Evolutionary conservation across 2,888 invertebrate genomes (phyloP), one percentile per base, ranked within the genome.

Genomic region (Chrysomela aeneicollis): DNA sequence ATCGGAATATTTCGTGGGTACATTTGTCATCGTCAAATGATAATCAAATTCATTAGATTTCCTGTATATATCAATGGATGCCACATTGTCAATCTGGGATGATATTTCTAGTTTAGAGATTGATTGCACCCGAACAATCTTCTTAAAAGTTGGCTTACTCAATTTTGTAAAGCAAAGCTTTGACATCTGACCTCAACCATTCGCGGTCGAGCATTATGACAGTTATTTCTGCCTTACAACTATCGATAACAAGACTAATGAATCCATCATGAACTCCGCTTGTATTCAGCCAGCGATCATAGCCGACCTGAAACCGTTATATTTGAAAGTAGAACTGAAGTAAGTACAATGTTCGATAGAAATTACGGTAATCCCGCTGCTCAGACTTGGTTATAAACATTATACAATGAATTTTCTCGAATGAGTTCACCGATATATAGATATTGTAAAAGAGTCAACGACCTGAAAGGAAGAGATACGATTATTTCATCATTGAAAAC

Each of bases 291-390:
- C 61, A 64, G 52, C 66, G 63, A 69, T 68, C 66, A 68, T 67
- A 73, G 71, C 69, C 73, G 72, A 75, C 72, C 69, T 63, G 70
- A 69, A 73, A 75, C 75, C 75, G 75, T 75, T 74, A 74, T 70
- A 73, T 74, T 72, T 70, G 75, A 75, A 75, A 75, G 75, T 75
- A 75, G 74, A 74, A 73, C 75, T 73, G 72, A 73, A 72, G 71
- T 70, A 66, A 66, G 52, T 66, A 62, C 66, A 64, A 55, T 53
- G 54, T 61, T 64, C 57, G 60, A 52, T 65, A 59, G 54, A 68
- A 69, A 59, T 65, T 67, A 61, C 63, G 55, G 69, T 69, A 66
- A 61, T 65, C 59, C 51, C 19, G 21, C 37, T 52, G 53, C 49
- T 62, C 54, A 54, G 53, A 49, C 59, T 55, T 32, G 59, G 65